phyloP scores from a whole-genome alignment of 2,888 invertebrate genomes.

The Melanostoma mellinum region DNA sequence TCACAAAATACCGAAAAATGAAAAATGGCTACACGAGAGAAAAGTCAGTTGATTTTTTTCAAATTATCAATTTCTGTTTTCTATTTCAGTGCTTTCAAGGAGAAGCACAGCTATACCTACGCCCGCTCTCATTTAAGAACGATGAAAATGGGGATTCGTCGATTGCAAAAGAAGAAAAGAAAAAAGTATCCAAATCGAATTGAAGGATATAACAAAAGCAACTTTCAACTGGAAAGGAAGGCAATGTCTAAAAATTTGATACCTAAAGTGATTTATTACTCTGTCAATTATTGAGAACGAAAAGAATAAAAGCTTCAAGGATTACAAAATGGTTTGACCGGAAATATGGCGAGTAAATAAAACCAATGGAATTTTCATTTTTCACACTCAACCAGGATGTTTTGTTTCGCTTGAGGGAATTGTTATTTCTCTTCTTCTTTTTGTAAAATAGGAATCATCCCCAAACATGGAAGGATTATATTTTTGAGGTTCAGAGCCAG shows the following conservation, averaged over 20 bases:
- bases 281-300: conserved; percentile 65
- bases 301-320: conserved; percentile 50
- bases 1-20: conserved; percentile 3
- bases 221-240: conserved; percentile 63
- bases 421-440: no score
- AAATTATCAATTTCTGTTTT: conserved; percentile 68
- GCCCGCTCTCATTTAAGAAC: conserved; percentile 9
- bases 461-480: no score
- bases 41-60: conserved; percentile 46
- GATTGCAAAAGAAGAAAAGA: background rate
- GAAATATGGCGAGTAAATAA: background rate
- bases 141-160: background rate
- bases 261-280: conserved; percentile 69
- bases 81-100: conserved; percentile 27
- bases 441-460: no score
- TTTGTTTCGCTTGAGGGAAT: no score
- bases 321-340: conserved; percentile 43
- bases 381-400: no score
- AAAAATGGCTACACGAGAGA: conserved; percentile 36
- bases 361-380: no score
- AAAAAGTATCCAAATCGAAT: conserved; percentile 47
- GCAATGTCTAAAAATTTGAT: conserved; percentile 71
- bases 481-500: no score
- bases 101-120: conserved; percentile 4
- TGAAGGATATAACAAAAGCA: conserved; percentile 63